A percentile compares a stretch with the other conserved stretches of the same genome.
These are phyloP conservation scores for Cyanocitta stelleri DNA, from an alignment of 2,113 vertebrate genomes.

Conservation along the genomic window DNA sequence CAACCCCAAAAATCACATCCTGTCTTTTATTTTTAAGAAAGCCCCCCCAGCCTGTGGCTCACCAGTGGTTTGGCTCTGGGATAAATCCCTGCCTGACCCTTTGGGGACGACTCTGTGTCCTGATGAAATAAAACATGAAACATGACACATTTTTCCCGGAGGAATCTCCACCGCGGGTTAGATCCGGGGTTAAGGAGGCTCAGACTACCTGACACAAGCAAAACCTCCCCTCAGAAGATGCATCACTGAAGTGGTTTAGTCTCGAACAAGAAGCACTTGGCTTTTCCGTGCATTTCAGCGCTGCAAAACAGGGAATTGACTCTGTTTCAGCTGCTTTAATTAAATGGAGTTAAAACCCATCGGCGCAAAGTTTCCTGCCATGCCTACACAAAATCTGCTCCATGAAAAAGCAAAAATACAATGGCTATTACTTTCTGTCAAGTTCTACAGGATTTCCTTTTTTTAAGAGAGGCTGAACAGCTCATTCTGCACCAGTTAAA, in stretches of 20 bases:
- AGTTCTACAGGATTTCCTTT: not conserved
- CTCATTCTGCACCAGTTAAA: not conserved
- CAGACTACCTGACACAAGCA: not conserved
- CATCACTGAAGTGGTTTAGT: not conserved
- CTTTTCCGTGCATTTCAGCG: not conserved
- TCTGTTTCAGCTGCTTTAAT: constrained; percentile 7
- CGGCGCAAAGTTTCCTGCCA: not conserved
- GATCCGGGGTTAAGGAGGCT: not conserved
- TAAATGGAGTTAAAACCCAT: constrained; percentile 33
- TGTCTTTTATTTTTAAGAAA: not conserved
- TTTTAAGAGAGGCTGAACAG: not conserved
- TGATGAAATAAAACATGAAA: not conserved
- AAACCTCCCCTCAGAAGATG: not conserved
- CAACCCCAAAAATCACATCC: not conserved
- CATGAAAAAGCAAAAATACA: not conserved
- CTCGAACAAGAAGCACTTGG: not conserved
- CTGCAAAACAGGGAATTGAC: not conserved
- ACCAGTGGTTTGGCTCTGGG: not conserved
- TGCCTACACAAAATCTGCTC: constrained; percentile 34
- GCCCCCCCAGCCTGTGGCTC: not conserved
- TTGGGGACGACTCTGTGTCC: rapidly evolving
- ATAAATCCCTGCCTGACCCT: not conserved
- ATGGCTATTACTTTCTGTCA: constrained; percentile 29
- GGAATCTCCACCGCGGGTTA: rapidly evolving
- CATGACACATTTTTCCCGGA: rapidly evolving